Conservation (phyloP, 2,888 invertebrate species). For the Leptinotarsa juncta region DNA sequence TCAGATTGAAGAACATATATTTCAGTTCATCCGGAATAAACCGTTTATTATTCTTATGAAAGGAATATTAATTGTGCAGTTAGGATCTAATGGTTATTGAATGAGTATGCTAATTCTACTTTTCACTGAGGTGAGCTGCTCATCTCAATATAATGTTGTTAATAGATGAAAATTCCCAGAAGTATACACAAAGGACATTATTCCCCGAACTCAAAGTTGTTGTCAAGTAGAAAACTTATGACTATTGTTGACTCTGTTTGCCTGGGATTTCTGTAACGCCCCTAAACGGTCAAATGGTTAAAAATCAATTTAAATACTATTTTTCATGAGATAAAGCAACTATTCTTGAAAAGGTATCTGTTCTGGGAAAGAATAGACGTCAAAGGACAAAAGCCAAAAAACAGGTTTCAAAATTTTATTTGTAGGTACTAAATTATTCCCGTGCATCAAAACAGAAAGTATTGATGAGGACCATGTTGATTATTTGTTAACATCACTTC, state of each 20-base stretch:
- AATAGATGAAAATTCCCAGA: slow-evolving; percentile 36
- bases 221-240: slow-evolving; percentile 44
- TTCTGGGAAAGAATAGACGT: slow-evolving; percentile 32
- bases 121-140: slow-evolving; percentile 22
- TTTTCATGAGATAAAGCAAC: slow-evolving; percentile 24
- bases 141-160: slow-evolving; percentile 21
- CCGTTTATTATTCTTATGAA: too few species aligned
- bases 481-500: too few species aligned
- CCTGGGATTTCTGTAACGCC: slow-evolving; percentile 44
- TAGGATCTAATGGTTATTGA: slow-evolving; percentile 6
- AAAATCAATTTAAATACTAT: slow-evolving; percentile 47
- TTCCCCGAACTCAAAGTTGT: slow-evolving; percentile 44
- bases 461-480: too few species aligned
- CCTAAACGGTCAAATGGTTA: slow-evolving; percentile 45
- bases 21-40: too few species aligned
- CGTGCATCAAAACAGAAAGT: not conserved
- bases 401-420: slow-evolving; percentile 16
- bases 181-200: slow-evolving; percentile 39
- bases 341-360: slow-evolving; percentile 30
- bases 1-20: too few species aligned
- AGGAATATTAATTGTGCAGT: not conserved
- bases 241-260: slow-evolving; percentile 47
- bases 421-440: not conserved
- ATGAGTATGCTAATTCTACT: slow-evolving; percentile 20
- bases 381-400: slow-evolving; percentile 17